Evolutionary conservation across 1,140 invertebrate genomes (phyloP).

Genomic region (Laupala kohalensis): DNA sequence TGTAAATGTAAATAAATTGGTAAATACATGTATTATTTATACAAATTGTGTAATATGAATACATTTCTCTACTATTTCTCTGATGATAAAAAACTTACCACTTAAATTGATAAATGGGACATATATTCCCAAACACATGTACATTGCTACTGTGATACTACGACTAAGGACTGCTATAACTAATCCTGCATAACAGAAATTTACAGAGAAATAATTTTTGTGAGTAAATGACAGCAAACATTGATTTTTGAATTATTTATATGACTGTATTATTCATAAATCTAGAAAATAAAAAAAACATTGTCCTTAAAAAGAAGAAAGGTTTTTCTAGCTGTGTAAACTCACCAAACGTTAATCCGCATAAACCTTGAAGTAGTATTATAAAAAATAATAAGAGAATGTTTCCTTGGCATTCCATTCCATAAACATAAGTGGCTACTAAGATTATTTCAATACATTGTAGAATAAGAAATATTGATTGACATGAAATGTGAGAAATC

Average conservation of each 20-base stretch:
- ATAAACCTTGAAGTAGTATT: background rate
- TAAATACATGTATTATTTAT: slow-evolving; percentile 16
- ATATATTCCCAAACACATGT: background rate
- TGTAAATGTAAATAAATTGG: too few species aligned
- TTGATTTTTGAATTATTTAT: too few species aligned
- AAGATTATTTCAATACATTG: background rate
- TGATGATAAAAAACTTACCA: too few species aligned
- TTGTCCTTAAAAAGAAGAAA: too few species aligned
- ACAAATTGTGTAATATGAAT: background rate
- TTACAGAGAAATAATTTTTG: too few species aligned
- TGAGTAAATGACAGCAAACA: too few species aligned
- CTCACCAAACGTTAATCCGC: background rate
- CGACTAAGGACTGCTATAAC: background rate
- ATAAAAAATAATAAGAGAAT: background rate
- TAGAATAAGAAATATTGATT: background rate
- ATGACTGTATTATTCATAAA: too few species aligned
- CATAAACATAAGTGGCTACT: background rate
- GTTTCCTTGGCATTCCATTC: background rate
- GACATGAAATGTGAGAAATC: background rate
- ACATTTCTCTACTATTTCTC: too few species aligned
- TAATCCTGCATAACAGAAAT: background rate
- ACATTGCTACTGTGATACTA: background rate
- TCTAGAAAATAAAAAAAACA: too few species aligned
- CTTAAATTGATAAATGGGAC: background rate
- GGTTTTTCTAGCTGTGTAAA: background rate